Evolutionary conservation across 2,797 vertebrate species (phyloP).

Genomic region (Acropternis orthonyx): DNA sequence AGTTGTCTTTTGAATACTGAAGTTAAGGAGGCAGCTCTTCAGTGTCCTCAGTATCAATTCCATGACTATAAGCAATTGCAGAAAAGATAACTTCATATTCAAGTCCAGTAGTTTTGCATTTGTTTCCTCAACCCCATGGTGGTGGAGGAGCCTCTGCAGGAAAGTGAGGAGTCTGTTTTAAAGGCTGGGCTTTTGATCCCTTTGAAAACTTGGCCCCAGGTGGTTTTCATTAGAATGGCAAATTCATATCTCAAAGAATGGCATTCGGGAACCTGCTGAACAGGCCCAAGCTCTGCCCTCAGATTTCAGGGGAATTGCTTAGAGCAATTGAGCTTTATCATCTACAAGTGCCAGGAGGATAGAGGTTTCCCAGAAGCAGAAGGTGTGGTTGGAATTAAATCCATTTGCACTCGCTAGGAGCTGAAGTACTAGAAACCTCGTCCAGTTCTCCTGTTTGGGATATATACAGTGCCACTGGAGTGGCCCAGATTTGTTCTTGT

Average conservation of each 20-base stretch:
- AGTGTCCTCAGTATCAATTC: not conserved
- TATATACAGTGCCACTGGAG: not conserved
- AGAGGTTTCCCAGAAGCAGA: constrained; percentile 35
- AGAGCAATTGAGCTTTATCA: constrained; percentile 6
- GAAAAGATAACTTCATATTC: not conserved
- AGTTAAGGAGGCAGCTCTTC: not conserved
- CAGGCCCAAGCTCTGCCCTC: constrained; percentile 29
- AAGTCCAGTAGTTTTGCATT: not conserved
- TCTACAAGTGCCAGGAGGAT: not conserved
- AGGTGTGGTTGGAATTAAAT: constrained; percentile 34
- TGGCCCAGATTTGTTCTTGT: not conserved
- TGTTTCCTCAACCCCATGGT: not conserved
- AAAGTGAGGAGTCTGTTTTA: not conserved
- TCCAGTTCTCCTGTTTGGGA: not conserved
- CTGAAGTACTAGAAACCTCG: not conserved
- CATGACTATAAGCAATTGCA: not conserved
- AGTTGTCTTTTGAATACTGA: not conserved
- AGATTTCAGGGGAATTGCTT: constrained; percentile 25
- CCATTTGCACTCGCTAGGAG: not conserved
- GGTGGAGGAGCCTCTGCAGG: not conserved
- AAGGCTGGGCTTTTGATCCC: not conserved
- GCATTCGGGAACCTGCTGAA: constrained; percentile 40
- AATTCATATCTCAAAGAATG: constrained; percentile 42
- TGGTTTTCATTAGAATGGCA: constrained; percentile 53
- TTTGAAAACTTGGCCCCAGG: constrained; percentile 56